Conservation (phyloP, 2,113 vertebrate species). For the Alectura lathami region DNA sequence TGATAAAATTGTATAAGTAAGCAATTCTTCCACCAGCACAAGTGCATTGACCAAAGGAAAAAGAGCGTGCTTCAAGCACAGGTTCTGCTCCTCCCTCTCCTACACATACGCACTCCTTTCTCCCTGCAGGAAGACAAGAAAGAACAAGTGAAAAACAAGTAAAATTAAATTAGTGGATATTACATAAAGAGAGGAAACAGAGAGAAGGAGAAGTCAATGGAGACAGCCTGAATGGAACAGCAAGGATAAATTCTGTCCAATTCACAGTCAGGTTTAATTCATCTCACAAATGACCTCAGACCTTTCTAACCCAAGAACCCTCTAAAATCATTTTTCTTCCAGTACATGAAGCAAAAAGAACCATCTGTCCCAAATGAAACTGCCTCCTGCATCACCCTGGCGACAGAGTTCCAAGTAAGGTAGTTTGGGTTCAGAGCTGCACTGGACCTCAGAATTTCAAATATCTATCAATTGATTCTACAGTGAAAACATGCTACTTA, state of each 20-base stretch:
- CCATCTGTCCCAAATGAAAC: background rate
- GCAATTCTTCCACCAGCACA: background rate
- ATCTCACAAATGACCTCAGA: background rate
- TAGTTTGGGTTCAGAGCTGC: background rate
- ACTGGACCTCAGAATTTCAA: background rate
- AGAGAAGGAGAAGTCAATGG: background rate
- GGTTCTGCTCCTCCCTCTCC: background rate
- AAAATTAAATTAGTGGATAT: background rate
- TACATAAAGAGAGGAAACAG: background rate
- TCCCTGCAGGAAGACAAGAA: background rate
- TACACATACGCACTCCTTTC: background rate
- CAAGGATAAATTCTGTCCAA: background rate
- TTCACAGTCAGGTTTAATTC: background rate
- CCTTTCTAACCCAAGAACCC: background rate
- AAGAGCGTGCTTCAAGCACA: background rate
- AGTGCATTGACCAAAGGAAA: slow-evolving; percentile 25
- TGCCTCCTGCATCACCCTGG: background rate
- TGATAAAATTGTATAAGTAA: slow-evolving; percentile 52
- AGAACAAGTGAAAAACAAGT: background rate
- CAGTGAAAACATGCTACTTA: background rate
- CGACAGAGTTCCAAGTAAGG: background rate
- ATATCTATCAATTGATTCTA: background rate
- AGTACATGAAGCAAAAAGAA: background rate
- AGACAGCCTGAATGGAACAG: background rate
- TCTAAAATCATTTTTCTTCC: background rate